Evolutionary conservation across 2,797 vertebrate species (phyloP), one percentile per base, ranked within the genome.

Genomic region (Catharus ustulatus): DNA sequence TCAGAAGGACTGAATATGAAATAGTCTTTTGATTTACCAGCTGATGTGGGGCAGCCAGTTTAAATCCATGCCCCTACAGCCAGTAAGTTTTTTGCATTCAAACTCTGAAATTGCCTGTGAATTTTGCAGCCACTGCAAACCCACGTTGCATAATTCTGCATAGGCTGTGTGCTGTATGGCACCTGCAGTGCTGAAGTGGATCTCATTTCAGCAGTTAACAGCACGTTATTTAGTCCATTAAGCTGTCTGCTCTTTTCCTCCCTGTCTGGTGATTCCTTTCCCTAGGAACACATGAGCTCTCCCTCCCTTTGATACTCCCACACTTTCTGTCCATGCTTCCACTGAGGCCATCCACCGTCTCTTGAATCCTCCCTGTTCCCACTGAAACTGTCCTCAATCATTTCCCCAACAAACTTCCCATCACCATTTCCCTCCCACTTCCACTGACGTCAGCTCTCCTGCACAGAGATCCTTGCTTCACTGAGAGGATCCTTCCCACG

Each of bases 371-470:
- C 90, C 79, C 84, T 67, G 89, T 89, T 93, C 77, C 87, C 92
- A 81, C 85, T 91, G 87, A 86, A 63, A 20, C 48, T 23, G 22
- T 26, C 83, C 84, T 89, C 87, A 76, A 8, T 90, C 85, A 54
- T 82, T 93, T 94, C 40, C 59, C 90, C 1, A 13, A 80, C 89
- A 83, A 96, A 63, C 91, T 83, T 94, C 85, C 95, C 80, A 62
- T 68, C 78, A 8, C 93, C 32, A 1, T 63, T 92, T 92, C 94
- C 94, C 96, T 96, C 95, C 93, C 66, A 61, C 90, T 93, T 77
- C 90, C 94, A 93, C 84, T 93, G 96, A 96, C 94, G 93, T 96
- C 95, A 97, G 84, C 87, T 80, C 91, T 92, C 88, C 90, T 73
- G 77, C 49, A 5, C 88, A 57, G 79, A 84, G 89, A 69, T 92